A percentile compares a stretch with the other conserved stretches of the same genome.
Evolutionary conservation across 2,797 vertebrate species (phyloP).

Genomic region (Macrochelys suwanniensis): DNA sequence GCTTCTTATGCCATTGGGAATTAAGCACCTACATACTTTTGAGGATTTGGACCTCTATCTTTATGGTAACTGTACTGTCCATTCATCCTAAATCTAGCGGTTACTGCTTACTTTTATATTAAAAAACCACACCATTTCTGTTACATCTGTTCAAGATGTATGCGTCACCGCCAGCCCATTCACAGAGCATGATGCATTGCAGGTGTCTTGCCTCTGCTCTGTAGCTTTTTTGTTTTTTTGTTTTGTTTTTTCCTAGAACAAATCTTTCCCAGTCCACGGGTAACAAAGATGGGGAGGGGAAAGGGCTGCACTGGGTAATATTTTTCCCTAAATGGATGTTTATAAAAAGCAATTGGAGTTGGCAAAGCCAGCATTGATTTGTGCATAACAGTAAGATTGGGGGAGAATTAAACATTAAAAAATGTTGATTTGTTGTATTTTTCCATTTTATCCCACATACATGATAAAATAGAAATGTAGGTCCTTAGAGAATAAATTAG

Average conservation of each 20-base stretch:
- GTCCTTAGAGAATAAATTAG: conserved; percentile 79
- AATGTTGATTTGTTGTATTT: conserved; percentile 53
- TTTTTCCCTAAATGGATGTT: neutral
- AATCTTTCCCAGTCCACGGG: conserved; percentile 24
- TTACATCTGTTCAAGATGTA: neutral
- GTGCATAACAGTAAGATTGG: neutral
- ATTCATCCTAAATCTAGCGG: neutral
- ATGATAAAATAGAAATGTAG: conserved; percentile 63
- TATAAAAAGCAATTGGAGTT: neutral
- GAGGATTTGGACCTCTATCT: neutral
- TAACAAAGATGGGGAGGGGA: conserved; percentile 2
- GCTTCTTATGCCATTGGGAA: neutral
- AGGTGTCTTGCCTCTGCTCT: neutral
- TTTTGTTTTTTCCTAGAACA: conserved; percentile 31
- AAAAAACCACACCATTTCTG: neutral
- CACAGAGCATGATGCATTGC: neutral
- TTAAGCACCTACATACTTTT: neutral
- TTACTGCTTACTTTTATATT: neutral
- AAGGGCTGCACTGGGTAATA: neutral
- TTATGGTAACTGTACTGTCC: neutral
- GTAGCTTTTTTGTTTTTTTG: conserved; percentile 1
- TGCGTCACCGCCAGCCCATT: neutral
- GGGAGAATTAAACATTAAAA: conserved; percentile 21
- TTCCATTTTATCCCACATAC: conserved; percentile 61
- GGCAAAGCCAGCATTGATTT: neutral